Evolutionary conservation across 2,113 vertebrate genomes (phyloP).

Genomic region (Ciconia maguari): DNA sequence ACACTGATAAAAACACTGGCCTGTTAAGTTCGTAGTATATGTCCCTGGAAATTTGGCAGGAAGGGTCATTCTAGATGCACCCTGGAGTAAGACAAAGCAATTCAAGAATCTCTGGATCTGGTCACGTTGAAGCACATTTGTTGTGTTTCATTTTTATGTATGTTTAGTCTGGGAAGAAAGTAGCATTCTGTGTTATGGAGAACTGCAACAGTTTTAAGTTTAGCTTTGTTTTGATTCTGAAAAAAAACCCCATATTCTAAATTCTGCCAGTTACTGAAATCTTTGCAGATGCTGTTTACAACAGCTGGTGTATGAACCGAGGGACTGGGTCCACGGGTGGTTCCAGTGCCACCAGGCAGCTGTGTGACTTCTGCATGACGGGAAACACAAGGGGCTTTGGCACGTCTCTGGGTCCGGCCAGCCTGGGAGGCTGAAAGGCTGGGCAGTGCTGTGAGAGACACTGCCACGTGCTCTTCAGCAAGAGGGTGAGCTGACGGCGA

Average conservation of each 20-base stretch:
- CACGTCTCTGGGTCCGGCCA: background rate
- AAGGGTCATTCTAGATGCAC: background rate
- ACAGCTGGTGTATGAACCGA: background rate
- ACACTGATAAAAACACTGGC: background rate
- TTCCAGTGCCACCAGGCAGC: background rate
- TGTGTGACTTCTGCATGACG: background rate
- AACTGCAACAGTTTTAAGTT: background rate
- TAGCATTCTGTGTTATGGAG: background rate
- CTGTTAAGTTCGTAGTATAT: background rate
- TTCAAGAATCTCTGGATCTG: background rate
- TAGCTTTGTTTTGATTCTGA: background rate
- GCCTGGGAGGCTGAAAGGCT: background rate
- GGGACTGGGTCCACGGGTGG: background rate
- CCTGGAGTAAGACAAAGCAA: background rate
- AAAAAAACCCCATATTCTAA: fast-evolving
- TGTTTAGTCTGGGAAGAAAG: background rate
- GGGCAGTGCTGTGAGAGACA: background rate
- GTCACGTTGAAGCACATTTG: background rate
- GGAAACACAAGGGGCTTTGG: background rate
- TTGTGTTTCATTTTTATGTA: background rate
- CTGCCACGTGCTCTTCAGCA: background rate
- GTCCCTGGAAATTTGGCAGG: background rate
- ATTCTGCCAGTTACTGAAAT: background rate
- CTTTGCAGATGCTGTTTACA: background rate
- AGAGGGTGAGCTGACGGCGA: background rate